Percentiles rank a stretch among this genome's conserved stretches.
Evolutionary conservation across 2,888 invertebrate genomes (phyloP).

Genomic region (Adineta ricciae): DNA sequence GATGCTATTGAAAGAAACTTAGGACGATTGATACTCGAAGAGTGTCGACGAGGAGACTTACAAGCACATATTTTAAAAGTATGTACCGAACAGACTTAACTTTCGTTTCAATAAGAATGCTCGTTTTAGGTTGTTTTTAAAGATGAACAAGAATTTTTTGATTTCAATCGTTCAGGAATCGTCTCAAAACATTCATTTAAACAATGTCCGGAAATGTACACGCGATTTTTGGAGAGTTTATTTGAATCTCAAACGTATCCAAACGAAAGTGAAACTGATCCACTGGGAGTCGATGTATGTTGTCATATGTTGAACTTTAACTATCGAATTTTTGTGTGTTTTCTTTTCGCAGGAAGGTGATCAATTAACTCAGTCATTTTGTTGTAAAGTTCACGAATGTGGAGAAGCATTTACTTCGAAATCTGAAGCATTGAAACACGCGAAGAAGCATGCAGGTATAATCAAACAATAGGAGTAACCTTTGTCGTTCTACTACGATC

Average conservation of each 20-base stretch:
- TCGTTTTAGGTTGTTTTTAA: not conserved
- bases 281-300: not conserved
- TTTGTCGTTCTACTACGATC: not conserved
- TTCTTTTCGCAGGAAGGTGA: not conserved
- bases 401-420: slow-evolving; percentile 13
- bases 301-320: not conserved
- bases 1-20: not conserved
- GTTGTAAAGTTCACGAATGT: slow-evolving; percentile 16
- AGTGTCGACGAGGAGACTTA: slow-evolving; percentile 14
- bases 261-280: not conserved
- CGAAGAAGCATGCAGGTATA: slow-evolving; percentile 5
- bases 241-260: slow-evolving; percentile 3
- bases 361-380: not conserved
- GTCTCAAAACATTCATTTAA: slow-evolving; percentile 18
- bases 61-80: slow-evolving; percentile 20
- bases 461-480: no score
- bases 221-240: slow-evolving; percentile 16
- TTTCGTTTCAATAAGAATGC: not conserved
- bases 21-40: not conserved
- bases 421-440: slow-evolving; percentile 19
- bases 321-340: not conserved
- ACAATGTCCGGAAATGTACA: slow-evolving; percentile 20
- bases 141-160: slow-evolving; percentile 23
- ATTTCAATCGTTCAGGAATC: slow-evolving; percentile 19
- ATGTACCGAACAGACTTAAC: not conserved